Evolutionary conservation across 2,888 invertebrate species (phyloP), one percentile per base, ranked within the genome.

Genomic region (Leptarthrus brevirostris): DNA sequence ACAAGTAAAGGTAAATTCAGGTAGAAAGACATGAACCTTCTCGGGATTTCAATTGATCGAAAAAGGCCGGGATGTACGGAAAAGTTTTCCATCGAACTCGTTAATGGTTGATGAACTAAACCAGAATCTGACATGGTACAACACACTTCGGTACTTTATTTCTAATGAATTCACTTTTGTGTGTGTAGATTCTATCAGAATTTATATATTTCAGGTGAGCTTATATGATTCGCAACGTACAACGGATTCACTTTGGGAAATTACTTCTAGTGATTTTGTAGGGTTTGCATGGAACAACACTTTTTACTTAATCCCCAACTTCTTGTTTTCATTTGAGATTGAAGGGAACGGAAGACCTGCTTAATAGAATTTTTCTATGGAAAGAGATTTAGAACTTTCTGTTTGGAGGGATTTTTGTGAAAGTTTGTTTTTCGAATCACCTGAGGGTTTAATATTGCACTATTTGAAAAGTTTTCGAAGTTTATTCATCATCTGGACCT

Each of bases 41-140:
- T 26, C 54, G n/a, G 54, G 26, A 12, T 54, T 54, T 54, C 26
- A 54, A 54, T 26, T 54, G 54, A 54, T 54, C 26, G 30, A 54
- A 54, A 54, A 14, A 18, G 30, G 54, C 26, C 54, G n/a, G 18
- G 26, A 26, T 26, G 26, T 26, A 30, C 26, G 30, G 14, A 26
- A 24, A 54, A 54, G 54, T 54, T 54, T 30, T 24, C 54, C 26
- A 54, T 26, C 54, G 30, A 54, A 54, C 54, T 54, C 54, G 54
- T 54, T 54, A 54, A 54, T 24, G 54, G 30, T 54, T 54, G 54
- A 54, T 54, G 54, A 54, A 54, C 54, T 24, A 54, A 54, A 26
- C 54, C 30, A 30, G 54, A 54, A 30, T 18, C 30, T 54, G 54
- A 54, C 54, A 54, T 26, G 26, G 18, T 30, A 26, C 54, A n/a